Base-by-base conservation (phyloP, 2,113 vertebrate species). In the Cyphomyrus discorhynchus region DNA sequence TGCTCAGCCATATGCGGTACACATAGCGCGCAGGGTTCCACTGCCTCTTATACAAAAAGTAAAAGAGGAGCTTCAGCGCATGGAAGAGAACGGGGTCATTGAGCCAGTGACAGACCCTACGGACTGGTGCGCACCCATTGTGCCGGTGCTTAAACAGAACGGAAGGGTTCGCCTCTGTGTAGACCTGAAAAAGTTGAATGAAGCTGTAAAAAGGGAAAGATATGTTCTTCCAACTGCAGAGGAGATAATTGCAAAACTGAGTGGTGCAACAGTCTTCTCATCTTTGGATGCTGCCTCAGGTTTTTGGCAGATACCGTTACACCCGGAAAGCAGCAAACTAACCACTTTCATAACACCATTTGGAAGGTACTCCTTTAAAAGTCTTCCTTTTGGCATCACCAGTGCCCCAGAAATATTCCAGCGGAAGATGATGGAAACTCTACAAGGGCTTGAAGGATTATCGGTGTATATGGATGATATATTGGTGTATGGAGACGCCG, bases 21-120 rank as follows among this genome's bases (percentile, higher is more conserved):
- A 56, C 53, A 74, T 27, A 24, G 27, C 74, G 1, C 52, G 39
- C 70, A 77, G 47, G 3, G 74, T 90, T 27, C 80, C 77, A 31
- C n/a, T 88, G 21, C 90, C 90, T 19, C 47, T 91, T 0, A n/a
- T 89, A n/a, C 6, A 66, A 27, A 52, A 50, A 31, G 83, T 91
- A 17, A 74, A 87, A 83, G 88, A 87, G 6, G 83, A 91, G 88
- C 42, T 89, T 47, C 3, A 87, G 13, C 2, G 49, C 21, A 89
- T 91, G 90, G 90, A 91, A 19, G 66, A 74, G 10, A 91, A 89
- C 19, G 66, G 46, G 19, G 42, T 88, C 17, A 88, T 86, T n/a
- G 49, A 89, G 31, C 21, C 10, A 8, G 19, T 89, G 27, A 74
- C 45, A 42, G 45, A 86, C 2, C 83, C 90, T 42, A 86, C 46